Percentiles rank a stretch among this genome's conserved stretches.
Conservation (phyloP, 2,888 invertebrate genomes). For the Aphrophora alni region DNA sequence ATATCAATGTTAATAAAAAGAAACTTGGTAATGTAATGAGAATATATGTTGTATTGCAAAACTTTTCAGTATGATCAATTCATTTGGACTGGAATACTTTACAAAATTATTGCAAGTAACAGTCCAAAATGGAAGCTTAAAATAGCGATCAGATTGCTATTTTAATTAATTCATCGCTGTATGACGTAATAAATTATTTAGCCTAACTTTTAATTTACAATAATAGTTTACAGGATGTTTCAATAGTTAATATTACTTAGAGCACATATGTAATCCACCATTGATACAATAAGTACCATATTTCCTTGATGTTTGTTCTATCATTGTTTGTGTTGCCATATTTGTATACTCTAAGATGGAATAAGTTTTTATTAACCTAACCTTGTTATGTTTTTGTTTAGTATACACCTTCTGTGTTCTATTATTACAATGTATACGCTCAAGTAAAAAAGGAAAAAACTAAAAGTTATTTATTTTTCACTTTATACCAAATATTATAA, state of each 20-base stretch:
- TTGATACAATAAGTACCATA: slow-evolving; percentile 46
- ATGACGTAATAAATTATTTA: slow-evolving; percentile 39
- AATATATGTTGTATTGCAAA: not conserved
- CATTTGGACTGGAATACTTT: not conserved
- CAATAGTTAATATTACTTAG: slow-evolving; percentile 50
- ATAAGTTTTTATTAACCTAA: slow-evolving; percentile 25
- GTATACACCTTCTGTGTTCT: slow-evolving; percentile 34
- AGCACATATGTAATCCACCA: slow-evolving; percentile 46
- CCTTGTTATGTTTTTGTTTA: slow-evolving; percentile 33
- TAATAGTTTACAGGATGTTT: slow-evolving; percentile 51
- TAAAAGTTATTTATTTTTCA: slow-evolving; percentile 3
- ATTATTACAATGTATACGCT: slow-evolving; percentile 37
- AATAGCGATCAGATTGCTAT: slow-evolving; percentile 40
- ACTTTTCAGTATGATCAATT: not conserved
- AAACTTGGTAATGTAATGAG: not conserved
- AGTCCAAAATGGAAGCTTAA: not conserved
- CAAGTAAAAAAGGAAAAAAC: slow-evolving; percentile 9
- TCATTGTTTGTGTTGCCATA: slow-evolving; percentile 41
- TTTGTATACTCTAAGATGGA: slow-evolving; percentile 34
- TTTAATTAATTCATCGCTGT: slow-evolving; percentile 39
- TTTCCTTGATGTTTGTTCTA: slow-evolving; percentile 49
- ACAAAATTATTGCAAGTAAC: not conserved
- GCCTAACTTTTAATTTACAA: slow-evolving; percentile 47
- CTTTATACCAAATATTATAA: not conserved
- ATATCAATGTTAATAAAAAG: not conserved